Evolutionary conservation across 2,888 invertebrate genomes (phyloP), one percentile per base, ranked within the genome.

Genomic region (Cosmorhoe ocellata): DNA sequence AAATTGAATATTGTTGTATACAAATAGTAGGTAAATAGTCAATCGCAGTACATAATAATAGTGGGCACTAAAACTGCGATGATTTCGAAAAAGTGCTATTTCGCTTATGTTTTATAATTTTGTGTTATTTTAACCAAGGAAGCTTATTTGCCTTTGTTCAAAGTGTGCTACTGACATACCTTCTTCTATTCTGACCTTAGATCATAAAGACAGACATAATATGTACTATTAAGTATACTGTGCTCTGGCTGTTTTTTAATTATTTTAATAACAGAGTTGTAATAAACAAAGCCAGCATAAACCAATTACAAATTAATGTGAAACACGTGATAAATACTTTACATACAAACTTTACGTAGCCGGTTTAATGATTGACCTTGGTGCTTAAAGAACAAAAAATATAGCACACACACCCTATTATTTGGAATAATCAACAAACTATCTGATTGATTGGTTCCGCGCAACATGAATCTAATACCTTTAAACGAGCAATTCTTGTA

Each of bases 401-500:
- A 40, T 51, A 44, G 48, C n/a, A n/a, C n/a, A 44, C 36, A 30
- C 40, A 51, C 54, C 51, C 54, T 58, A 46, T 63, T 58, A 56
- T 59, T 62, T 62, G 42, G 39, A 47, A 32, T 47, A 43, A 63
- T 56, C 49, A 60, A 62, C 57, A 60, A 63, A 51, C 58, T 64
- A 63, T 52, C 51, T 49, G 56, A 60, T 62, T 64, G 63, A 68
- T 69, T 64, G 58, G 59, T 59, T 66, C 58, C 65, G 59, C 56
- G 59, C 63, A 63, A 64, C 63, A 59, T 52, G 61, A 59, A 61
- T 66, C n/a, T n/a, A n/a, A n/a, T n/a, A n/a, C n/a, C n/a, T n/a
- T n/a, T n/a, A n/a, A n/a, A n/a, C n/a, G n/a, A n/a, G n/a, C n/a
- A n/a, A n/a, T n/a, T n/a, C n/a, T n/a, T n/a, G n/a, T n/a, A n/a